Evolutionary conservation across 1,140 invertebrate genomes (phyloP).

Genomic region (Bombus ignitus): DNA sequence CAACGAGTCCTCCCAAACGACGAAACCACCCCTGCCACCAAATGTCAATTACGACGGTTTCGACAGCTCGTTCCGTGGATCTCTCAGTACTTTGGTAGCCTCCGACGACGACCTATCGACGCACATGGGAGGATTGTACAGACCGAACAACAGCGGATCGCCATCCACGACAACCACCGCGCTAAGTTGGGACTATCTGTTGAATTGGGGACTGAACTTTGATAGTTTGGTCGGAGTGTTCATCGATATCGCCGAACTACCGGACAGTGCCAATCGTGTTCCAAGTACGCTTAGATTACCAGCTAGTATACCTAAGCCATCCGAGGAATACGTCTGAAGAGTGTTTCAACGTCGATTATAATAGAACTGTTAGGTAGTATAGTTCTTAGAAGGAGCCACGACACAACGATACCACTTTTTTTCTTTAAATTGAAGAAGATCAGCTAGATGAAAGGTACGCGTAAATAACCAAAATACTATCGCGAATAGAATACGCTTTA

Average conservation of each 20-base stretch:
- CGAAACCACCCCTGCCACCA: slow-evolving; percentile 86
- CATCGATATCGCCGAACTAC: slow-evolving; percentile 97
- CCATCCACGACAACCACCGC: slow-evolving; percentile 84
- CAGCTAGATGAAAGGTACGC: background rate
- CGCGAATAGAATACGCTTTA: slow-evolving; percentile 21
- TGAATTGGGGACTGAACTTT: slow-evolving; percentile 98
- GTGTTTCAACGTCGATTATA: background rate
- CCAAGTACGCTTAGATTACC: slow-evolving; percentile 86
- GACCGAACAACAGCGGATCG: slow-evolving; percentile 88
- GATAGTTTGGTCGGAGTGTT: slow-evolving; percentile 97
- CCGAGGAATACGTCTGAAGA: slow-evolving; percentile 89
- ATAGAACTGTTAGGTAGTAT: background rate
- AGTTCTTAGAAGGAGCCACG: background rate
- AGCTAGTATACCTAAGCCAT: slow-evolving; percentile 88
- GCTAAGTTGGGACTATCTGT: slow-evolving; percentile 95
- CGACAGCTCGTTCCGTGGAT: slow-evolving; percentile 96
- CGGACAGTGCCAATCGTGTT: slow-evolving; percentile 89
- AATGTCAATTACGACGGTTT: slow-evolving; percentile 93
- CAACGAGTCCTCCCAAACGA: slow-evolving; percentile 79
- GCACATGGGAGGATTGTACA: slow-evolving; percentile 88
- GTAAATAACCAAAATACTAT: background rate
- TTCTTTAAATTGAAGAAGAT: background rate
- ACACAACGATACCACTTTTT: background rate
- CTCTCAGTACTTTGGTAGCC: slow-evolving; percentile 94
- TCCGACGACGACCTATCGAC: slow-evolving; percentile 94